Evolutionary conservation across 2,113 vertebrate species (phyloP).

Genomic region (Pterocles burchelli): DNA sequence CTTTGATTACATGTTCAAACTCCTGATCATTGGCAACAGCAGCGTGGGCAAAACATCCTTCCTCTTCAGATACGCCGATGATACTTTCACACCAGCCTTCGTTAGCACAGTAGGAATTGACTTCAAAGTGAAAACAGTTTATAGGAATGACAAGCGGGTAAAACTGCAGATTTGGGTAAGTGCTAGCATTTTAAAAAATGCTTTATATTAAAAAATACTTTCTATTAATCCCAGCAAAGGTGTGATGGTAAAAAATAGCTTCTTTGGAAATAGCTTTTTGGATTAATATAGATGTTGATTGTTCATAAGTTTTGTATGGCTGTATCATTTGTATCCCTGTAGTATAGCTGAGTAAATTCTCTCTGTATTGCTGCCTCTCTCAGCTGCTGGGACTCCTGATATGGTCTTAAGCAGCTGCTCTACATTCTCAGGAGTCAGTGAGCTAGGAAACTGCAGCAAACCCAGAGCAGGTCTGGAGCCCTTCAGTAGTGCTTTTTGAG

Average conservation of each 20-base stretch:
- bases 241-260: background rate
- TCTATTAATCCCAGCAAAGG: background rate
- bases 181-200: background rate
- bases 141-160: constrained; percentile 95
- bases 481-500: background rate
- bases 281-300: background rate
- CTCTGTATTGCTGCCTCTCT: background rate
- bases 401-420: background rate
- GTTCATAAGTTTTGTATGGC: background rate
- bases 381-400: background rate
- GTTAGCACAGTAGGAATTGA: constrained; percentile 98
- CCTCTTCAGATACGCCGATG: constrained; percentile 95
- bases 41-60: constrained; percentile 98
- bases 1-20: constrained; percentile 99
- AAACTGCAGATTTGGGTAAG: constrained; percentile 99
- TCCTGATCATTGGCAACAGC: constrained; percentile 98
- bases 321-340: background rate
- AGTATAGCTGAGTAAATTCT: background rate
- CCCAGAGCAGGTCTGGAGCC: background rate
- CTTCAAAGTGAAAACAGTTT: constrained; percentile 99
- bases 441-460: background rate
- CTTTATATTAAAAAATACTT: background rate
- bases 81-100: constrained; percentile 95
- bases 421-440: background rate
- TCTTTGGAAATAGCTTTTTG: background rate